These are phyloP conservation scores for Corythornis madagascariensis DNA, from an alignment of 2,113 vertebrate genomes.

Conservation along the genomic window DNA sequence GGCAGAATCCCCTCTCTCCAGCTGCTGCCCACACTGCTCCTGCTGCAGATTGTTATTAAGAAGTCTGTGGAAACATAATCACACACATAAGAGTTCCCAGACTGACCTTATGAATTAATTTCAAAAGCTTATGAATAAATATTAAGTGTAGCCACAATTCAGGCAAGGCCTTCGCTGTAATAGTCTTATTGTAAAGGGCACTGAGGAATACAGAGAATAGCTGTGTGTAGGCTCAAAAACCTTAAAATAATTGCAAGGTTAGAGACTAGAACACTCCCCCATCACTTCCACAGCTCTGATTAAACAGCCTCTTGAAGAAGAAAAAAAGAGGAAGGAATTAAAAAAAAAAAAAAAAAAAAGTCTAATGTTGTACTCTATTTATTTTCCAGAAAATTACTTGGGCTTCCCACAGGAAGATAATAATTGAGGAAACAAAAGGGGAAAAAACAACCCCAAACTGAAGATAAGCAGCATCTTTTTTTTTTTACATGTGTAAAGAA, in stretches of 20 bases:
- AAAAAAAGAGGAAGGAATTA: not conserved
- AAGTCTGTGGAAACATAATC: not conserved
- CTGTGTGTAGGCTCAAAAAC: not conserved
- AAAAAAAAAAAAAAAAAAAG: not conserved
- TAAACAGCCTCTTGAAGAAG: not conserved
- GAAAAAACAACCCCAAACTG: not conserved
- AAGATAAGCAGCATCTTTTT: not conserved
- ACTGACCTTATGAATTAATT: not conserved
- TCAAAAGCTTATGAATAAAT: constrained; percentile 44
- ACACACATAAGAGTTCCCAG: not conserved
- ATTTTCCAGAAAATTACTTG: constrained; percentile 42
- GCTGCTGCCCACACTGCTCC: no score
- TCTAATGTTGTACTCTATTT: not conserved
- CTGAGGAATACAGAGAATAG: not conserved
- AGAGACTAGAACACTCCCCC: not conserved
- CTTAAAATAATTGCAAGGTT: not conserved
- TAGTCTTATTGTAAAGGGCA: not conserved
- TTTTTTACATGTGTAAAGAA: not conserved
- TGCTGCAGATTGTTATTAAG: not conserved
- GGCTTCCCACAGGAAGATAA: not conserved
- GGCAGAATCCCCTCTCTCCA: no score
- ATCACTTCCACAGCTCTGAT: not conserved
- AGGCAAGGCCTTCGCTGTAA: not conserved
- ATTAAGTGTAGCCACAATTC: not conserved
- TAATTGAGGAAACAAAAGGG: constrained; percentile 7